A percentile compares a stretch with the other conserved stretches of the same genome.
Conservation (phyloP, 2,797 vertebrate genomes). For the Chaetophractus vellerosus region DNA sequence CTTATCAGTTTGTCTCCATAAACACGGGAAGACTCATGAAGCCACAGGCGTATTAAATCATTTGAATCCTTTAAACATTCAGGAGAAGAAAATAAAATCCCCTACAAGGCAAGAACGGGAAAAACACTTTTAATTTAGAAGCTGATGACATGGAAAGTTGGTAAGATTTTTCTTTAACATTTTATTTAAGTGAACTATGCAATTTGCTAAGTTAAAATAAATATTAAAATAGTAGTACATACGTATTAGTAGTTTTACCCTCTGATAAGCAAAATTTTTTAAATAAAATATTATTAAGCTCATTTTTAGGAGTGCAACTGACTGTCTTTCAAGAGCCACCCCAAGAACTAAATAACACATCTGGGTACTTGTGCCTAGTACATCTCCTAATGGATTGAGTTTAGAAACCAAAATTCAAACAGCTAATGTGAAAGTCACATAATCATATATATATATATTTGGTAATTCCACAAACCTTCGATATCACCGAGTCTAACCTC, state of each 20-base stretch:
- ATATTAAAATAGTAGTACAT: neutral
- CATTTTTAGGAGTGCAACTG: neutral
- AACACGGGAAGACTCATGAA: constrained; percentile 92
- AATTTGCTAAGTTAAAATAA: constrained; percentile 20
- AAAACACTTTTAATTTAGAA: neutral
- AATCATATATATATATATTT: neutral
- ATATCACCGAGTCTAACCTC: neutral
- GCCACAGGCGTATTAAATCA: constrained; percentile 91
- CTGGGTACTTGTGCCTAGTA: neutral
- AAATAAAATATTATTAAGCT: neutral
- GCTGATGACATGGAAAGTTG: neutral
- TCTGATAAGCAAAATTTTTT: neutral
- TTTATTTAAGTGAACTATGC: constrained; percentile 34
- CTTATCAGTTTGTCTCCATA: constrained; percentile 93
- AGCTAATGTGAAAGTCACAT: neutral
- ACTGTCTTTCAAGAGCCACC: neutral
- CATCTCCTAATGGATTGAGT: neutral
- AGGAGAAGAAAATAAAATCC: constrained; percentile 92
- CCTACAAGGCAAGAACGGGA: constrained; percentile 85
- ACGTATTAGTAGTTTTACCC: neutral
- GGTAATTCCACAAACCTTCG: neutral
- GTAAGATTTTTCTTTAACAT: neutral
- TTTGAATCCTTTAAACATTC: constrained; percentile 89
- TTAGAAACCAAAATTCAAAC: constrained; percentile 17
- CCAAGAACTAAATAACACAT: neutral